Evolutionary conservation across 2,888 invertebrate species (phyloP).

Genomic region (Pimpla rufipes): DNA sequence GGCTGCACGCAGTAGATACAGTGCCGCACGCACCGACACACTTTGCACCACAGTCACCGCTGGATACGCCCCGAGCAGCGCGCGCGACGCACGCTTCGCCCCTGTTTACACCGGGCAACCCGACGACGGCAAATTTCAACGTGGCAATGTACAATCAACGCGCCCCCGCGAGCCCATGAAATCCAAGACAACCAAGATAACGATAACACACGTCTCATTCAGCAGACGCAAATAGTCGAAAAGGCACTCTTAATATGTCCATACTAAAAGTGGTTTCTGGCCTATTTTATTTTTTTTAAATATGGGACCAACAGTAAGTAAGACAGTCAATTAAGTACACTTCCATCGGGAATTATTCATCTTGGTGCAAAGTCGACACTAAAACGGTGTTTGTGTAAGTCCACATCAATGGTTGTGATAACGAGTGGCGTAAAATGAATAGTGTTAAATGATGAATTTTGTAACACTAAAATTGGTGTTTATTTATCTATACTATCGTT

Average conservation of each 20-base stretch:
- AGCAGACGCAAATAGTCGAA: too few species aligned
- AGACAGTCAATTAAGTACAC: too few species aligned
- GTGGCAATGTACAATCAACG: conserved; percentile 57
- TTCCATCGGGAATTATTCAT: too few species aligned
- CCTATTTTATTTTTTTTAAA: too few species aligned
- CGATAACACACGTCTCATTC: background rate
- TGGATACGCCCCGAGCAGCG: conserved; percentile 40
- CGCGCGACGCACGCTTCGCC: conserved; percentile 18
- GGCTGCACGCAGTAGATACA: conserved; percentile 40
- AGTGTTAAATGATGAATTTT: background rate
- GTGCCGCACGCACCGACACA: background rate
- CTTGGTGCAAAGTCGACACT: too few species aligned
- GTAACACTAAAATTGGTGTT: too few species aligned
- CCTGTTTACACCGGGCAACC: conserved; percentile 62
- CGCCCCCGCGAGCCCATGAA: background rate
- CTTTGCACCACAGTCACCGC: conserved; percentile 9
- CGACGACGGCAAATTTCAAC: conserved; percentile 63
- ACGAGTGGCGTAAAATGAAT: background rate
- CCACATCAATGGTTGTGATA: background rate
- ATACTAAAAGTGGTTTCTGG: too few species aligned
- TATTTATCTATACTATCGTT: too few species aligned
- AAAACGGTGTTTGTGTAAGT: background rate
- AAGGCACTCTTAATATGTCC: too few species aligned
- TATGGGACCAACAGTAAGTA: too few species aligned
- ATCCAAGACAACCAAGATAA: conserved; percentile 4